Conservation (phyloP, 2,888 invertebrate species). For the Geophilus truncorum region DNA sequence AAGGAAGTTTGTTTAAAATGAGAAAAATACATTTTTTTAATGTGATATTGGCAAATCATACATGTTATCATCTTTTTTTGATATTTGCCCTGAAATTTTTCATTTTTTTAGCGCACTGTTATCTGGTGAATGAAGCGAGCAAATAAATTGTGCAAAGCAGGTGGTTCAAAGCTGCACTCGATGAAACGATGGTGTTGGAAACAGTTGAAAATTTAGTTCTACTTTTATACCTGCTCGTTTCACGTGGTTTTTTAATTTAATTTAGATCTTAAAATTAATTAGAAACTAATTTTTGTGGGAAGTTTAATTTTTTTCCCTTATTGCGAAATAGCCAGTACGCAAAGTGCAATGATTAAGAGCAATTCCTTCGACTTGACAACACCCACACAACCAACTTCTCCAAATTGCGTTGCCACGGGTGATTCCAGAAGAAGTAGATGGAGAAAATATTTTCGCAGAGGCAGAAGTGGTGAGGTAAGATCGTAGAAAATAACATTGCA, state of each 20-base stretch:
- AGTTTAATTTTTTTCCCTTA: not conserved
- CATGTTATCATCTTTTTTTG: too few relatives aligned
- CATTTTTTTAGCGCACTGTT: not conserved
- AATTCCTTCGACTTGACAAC: not conserved
- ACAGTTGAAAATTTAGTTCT: too few relatives aligned
- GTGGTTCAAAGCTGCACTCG: not conserved
- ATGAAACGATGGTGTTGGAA: too few relatives aligned
- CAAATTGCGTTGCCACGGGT: not conserved
- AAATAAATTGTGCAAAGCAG: not conserved
- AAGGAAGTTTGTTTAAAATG: not conserved
- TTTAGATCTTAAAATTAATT: too few relatives aligned
- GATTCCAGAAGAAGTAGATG: not conserved
- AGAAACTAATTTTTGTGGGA: not conserved
- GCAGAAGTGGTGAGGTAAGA: not conserved
- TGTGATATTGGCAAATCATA: not conserved
- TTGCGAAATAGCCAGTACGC: not conserved
- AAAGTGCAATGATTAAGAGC: not conserved
- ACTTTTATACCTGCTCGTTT: too few relatives aligned
- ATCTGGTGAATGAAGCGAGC: not conserved
- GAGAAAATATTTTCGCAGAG: not conserved
- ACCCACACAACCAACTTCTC: not conserved
- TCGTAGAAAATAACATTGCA: too few relatives aligned
- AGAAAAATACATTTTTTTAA: not conserved
- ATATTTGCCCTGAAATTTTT: not conserved
- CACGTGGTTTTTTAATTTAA: too few relatives aligned